Evolutionary conservation across 1,140 invertebrate species (phyloP), one percentile per base, ranked within the genome.

Genomic region (Zaprionus davidi): DNA sequence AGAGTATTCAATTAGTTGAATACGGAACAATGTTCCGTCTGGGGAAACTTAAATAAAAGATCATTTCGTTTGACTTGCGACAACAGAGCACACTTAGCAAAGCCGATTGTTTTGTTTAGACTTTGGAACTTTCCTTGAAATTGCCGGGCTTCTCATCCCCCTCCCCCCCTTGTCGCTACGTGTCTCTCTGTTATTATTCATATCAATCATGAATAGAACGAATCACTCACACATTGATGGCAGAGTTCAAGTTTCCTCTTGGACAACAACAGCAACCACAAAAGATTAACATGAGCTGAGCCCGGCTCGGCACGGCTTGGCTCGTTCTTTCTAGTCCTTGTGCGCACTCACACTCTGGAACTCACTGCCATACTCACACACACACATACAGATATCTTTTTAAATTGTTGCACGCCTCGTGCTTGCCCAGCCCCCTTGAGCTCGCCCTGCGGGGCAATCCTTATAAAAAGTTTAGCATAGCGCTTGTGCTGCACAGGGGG

Each of bases 401-500:
- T 83, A 87, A 87, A 86, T 86, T 86, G 83, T 88, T 87, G 83
- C 83, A 75, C 78, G 76, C 78, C 78, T 76, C 67, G 63, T 74
- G 55, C 77, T 65, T 72, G 55, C 67, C 51, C 72, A 71, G 63
- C 55, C 36, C 73, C 60, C 62, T 76, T 66, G 51, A 70, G 67
- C 62, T 65, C 49, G 31, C 56, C 78, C 77, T 62, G 51, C 46
- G 84, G 70, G 84, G 63, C 84, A 87, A 87, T 88, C 74, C 81
- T 90, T 87, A 78, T 84, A 65, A 84, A 87, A 87, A 87, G 81
- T 87, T 87, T 90, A 87, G 83, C 84, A 83, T 83, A 83, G 78
- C 79, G 71, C 58, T 71, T 67, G 44, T 62, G 59, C 28, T 46
- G 46, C 65, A 34, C 36, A 55, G n/a, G 57, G 24, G 26, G 38